phyloP scores from a whole-genome alignment of 2,113 vertebrate genomes.

The Chitala chitala region DNA sequence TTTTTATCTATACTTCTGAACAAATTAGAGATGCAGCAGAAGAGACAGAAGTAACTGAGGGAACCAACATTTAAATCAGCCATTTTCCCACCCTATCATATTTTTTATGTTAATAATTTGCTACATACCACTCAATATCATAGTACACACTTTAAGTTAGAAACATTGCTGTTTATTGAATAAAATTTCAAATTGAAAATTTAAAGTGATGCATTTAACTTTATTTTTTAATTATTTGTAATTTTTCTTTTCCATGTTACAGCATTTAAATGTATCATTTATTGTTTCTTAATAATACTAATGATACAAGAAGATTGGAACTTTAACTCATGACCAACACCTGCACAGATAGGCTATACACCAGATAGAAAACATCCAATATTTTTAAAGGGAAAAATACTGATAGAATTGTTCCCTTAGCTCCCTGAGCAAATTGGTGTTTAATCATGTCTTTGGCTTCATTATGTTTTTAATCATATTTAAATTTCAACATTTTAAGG shows the following conservation, averaged over 20 bases:
- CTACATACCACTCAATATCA: too few relatives aligned
- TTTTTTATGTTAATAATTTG: too few relatives aligned
- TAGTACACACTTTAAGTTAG: too few relatives aligned
- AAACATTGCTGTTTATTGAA: too few relatives aligned
- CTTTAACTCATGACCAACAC: background rate
- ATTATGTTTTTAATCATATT: slow-evolving; percentile 44
- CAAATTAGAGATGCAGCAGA: slow-evolving; percentile 35
- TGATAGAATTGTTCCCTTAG: background rate
- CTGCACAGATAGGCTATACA: background rate
- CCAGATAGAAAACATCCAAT: background rate
- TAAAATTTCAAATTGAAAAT: too few relatives aligned
- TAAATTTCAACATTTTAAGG: slow-evolving; percentile 42
- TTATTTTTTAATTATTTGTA: too few relatives aligned
- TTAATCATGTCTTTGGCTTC: slow-evolving; percentile 25
- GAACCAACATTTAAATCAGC: slow-evolving; percentile 20
- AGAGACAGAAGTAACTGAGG: slow-evolving; percentile 12
- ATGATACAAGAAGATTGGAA: background rate
- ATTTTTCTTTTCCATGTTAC: too few relatives aligned
- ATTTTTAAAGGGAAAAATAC: slow-evolving; percentile 1
- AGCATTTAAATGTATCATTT: too few relatives aligned
- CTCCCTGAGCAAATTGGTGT: slow-evolving; percentile 15
- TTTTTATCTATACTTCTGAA: slow-evolving; percentile 38
- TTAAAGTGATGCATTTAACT: too few relatives aligned
- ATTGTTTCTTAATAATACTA: background rate
- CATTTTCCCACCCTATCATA: too few relatives aligned